Evolutionary conservation across 2,113 vertebrate species (phyloP), one percentile per base, ranked within the genome.

Genomic region (Zosterops borbonicus): DNA sequence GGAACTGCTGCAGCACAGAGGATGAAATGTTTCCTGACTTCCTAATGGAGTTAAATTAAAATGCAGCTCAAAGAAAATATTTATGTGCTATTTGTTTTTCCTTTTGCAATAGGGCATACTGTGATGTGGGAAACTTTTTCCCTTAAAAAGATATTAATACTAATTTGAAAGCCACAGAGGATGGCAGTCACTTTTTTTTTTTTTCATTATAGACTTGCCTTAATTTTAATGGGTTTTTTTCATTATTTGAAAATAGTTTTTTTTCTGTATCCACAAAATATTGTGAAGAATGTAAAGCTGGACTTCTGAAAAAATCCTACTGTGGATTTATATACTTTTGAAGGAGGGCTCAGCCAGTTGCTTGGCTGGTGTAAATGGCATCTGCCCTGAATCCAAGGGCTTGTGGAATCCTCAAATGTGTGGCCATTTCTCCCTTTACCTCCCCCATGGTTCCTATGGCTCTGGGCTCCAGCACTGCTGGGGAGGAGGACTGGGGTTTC

Each of bases 381-480:
- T 39, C 41, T 59, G 14, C 17, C 17, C 21, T 56, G 33, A 84
- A 75, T 25, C 6, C 5, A 8, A 47, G 52, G 73, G 18, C 25
- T 83, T 70, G 28, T 74, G 55, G 84, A 87, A 67, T 67, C 27
- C 64, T 33, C 39, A 59, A 44, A 31, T 14, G 4, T 1, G 0
- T 33, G 31, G 16, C 56, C 24, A 29, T 17, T 28, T 58, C 50
- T 9, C 6, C 7, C 12, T 9, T 9, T 3, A 0, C 13, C 1
- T 1, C 7, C 9, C 13, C 6, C 3, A 0, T 16, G 14, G 17
- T 11, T 7, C 14, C 14, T 39, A 33, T 1, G 4, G 13, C 63
- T 76, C 47, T 63, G 29, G 33, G 15, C 3, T 16, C 47, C 25
- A 17, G 28, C 18, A 8, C 15, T 1, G 2, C 11, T 17, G 8